Conservation (phyloP, 2,797 vertebrate species). For the Arrhamphus sclerolepis region DNA sequence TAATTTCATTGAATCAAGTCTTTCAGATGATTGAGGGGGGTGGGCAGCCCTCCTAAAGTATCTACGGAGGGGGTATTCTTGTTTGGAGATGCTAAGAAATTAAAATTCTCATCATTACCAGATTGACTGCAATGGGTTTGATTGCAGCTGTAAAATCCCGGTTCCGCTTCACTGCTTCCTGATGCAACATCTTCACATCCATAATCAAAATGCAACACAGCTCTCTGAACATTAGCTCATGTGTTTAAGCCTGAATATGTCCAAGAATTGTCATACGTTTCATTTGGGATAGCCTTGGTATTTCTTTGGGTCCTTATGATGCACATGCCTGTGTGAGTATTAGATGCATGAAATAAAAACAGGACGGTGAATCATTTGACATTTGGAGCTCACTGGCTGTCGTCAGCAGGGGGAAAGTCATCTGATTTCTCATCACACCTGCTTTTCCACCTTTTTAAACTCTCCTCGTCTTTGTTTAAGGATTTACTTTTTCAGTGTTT, state of each 20-base stretch:
- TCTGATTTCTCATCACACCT: slow-evolving; percentile 28
- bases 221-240: slow-evolving; percentile 24
- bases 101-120: slow-evolving; percentile 47
- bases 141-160: slow-evolving; percentile 59
- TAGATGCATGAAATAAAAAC: slow-evolving; percentile 24
- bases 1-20: not conserved
- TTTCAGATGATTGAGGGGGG: not conserved
- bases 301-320: slow-evolving; percentile 3
- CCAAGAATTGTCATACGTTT: slow-evolving; percentile 8
- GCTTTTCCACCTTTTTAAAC: not conserved
- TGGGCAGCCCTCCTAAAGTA: too few species aligned
- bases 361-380: slow-evolving; percentile 32
- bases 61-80: slow-evolving; percentile 8
- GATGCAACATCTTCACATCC: slow-evolving; percentile 38
- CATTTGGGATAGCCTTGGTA: slow-evolving; percentile 3
- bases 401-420: slow-evolving; percentile 8
- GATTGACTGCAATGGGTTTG: slow-evolving; percentile 48
- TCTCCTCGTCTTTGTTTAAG: not conserved
- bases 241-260: not conserved
- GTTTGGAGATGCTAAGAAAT: slow-evolving; percentile 43
- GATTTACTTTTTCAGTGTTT: slow-evolving; percentile 1
- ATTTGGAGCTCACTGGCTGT: slow-evolving; percentile 32
- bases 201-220: slow-evolving; percentile 42
- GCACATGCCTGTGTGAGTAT: slow-evolving; percentile 4
- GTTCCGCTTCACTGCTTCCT: slow-evolving; percentile 36